Evolutionary conservation across 1,140 invertebrate species (phyloP), one percentile per base, ranked within the genome.

Genomic region (Zaprionus gabonicus): DNA sequence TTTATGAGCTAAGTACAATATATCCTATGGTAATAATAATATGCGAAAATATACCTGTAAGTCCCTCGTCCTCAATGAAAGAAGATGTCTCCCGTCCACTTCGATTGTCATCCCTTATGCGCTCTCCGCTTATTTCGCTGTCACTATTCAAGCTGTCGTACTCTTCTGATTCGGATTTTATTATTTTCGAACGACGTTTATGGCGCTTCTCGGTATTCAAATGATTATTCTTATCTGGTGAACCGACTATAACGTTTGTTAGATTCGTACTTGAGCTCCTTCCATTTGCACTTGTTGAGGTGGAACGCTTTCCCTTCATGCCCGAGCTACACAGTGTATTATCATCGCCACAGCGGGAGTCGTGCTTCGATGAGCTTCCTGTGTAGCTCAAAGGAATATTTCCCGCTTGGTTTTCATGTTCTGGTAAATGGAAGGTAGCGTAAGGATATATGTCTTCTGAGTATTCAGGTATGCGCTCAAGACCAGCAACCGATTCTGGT

Each of bases 401-500:
- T 56, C 69, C 80, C 7, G 90, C 78, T 71, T 83, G 78, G 66
- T 94, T 94, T 88, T 94, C 94, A 88, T 94, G 94, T 85, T 94
- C 94, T 67, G 94, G 93, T 77, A 95, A 93, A 93, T 95, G 94
- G 91, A 95, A 95, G 68, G 94, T 95, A 59, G 95, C 95, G 90
- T 95, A 95, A 27, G 95, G 95, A 92, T 95, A 95, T 86, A 95
- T 95, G 78, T 95, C 95, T 92, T 95, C 94, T 44, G 94, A 94
- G 92, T 94, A 95, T 86, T 95, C 94, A 78, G 94, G 94, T 83
- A 94, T 94, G 62, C 94, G 93, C 84, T 95, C 94, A 78, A 94
- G 90, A 60, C 92, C 93, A 85, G 92, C 93, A 74, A 94, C 92
- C 63, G 88, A 80, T 91, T 94, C 94, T 56, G 93, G 92, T 15